phyloP scores from a whole-genome alignment of 2,888 invertebrate species.

The Sminthurides aquaticus region DNA sequence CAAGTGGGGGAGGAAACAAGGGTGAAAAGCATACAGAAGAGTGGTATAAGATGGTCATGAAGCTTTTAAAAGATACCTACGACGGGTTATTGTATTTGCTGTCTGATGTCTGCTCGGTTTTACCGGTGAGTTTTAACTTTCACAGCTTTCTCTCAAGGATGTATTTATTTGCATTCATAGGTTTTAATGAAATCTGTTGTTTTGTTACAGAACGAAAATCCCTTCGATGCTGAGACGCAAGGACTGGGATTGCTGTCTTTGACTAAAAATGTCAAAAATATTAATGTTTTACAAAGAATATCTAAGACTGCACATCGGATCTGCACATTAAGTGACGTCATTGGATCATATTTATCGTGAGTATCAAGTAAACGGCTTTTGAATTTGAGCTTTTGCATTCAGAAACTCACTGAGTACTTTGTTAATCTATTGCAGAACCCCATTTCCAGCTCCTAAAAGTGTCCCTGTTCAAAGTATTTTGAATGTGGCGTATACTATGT shows the following conservation, averaged over 20 bases:
- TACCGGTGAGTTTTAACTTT: slow-evolving; percentile 27
- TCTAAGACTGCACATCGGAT: neutral
- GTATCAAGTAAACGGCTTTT: neutral
- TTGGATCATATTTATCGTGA: slow-evolving; percentile 9
- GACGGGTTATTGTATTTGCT: slow-evolving; percentile 26
- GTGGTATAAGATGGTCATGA: slow-evolving; percentile 32
- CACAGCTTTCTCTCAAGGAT: no score
- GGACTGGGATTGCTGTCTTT: neutral
- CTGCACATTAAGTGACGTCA: neutral
- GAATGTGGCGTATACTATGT: slow-evolving; percentile 24
- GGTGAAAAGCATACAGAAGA: slow-evolving; percentile 37
- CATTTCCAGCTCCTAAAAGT: slow-evolving; percentile 35
- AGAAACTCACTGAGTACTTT: no score
- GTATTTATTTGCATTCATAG: neutral
- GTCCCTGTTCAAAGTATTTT: slow-evolving; percentile 32
- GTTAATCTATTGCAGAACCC: slow-evolving; percentile 23
- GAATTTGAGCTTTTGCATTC: neutral
- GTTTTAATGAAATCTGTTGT: neutral
- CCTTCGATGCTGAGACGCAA: slow-evolving; percentile 1
- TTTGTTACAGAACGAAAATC: slow-evolving; percentile 10
- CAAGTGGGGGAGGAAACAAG: slow-evolving; percentile 37
- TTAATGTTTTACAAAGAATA: neutral
- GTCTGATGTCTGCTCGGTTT: slow-evolving; percentile 25
- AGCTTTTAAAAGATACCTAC: slow-evolving; percentile 23
- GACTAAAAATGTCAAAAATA: neutral